Conservation (phyloP, 2,888 invertebrate species). For the Phania funesta region DNA sequence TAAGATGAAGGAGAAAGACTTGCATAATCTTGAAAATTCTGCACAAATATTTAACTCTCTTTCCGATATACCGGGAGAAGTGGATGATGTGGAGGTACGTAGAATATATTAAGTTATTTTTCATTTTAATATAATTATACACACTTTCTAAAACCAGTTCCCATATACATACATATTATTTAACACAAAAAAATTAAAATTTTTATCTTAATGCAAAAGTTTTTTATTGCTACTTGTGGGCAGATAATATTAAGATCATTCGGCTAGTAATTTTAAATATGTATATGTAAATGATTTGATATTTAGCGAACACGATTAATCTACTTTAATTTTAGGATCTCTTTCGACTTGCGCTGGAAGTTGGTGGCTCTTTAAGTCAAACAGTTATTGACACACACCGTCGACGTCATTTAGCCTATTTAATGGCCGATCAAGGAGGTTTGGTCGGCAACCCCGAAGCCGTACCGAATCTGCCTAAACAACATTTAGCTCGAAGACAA, state of each 20-base stretch:
- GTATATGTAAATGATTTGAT: background rate
- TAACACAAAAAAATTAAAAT: no score
- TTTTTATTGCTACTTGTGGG: no score
- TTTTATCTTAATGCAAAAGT: no score
- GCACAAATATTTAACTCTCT: conserved; percentile 99
- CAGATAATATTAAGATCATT: no score
- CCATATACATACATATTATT: no score
- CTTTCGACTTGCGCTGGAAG: conserved; percentile 87
- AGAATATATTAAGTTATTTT: background rate
- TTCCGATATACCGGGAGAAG: conserved; percentile 96
- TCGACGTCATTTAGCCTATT: conserved; percentile 94
- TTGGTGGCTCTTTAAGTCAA: conserved; percentile 91
- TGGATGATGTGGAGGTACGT: conserved; percentile 88
- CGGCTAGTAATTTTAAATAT: no score
- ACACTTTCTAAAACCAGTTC: no score
- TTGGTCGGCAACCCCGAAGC: conserved; percentile 94
- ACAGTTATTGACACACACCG: conserved; percentile 89
- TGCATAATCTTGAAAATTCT: conserved; percentile 94
- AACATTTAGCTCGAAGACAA: conserved; percentile 92
- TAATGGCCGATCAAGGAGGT: conserved; percentile 98
- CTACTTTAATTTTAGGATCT: conserved; percentile 81
- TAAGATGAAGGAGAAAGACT: conserved; percentile 91
- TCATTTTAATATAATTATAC: no score
- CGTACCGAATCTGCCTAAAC: conserved; percentile 95
- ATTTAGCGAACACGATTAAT: background rate